Evolutionary conservation across 2,797 vertebrate species (phyloP), one percentile per base, ranked within the genome.

Genomic region (Pseudochirops corinnae): DNA sequence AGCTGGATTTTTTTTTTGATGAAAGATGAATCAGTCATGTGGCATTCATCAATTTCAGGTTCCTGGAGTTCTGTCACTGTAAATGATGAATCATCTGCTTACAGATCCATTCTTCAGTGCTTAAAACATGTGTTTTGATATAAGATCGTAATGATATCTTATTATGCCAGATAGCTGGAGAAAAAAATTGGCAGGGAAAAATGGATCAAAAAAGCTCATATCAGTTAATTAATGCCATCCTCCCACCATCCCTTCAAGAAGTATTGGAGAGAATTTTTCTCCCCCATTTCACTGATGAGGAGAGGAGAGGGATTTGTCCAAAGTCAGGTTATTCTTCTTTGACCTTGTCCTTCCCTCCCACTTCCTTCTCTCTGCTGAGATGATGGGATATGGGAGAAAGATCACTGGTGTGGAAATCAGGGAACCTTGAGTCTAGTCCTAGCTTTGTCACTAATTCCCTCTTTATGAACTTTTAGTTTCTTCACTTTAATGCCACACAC

Each of bases 81-180:
- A 94, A 57, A 94, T 91, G 94, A 96, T 0, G 53, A 67, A 46
- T 58, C n/a, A 21, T 93, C 92, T 90, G 74, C 62, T 74, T 97
- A 93, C 92, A 60, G 95, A 93, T n/a, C 92, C 87, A 91, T 94
- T 93, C 62, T 92, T 46, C 93, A n/a, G 12, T 87, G 18, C 87
- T 74, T 94, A 26, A 93, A 95, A 90, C 62, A 74, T 55, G 46
- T 92, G 53, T 29, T 62, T 95, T 39, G n/a, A 55, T 28, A 94
- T 28, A 94, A 94, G 46, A 94, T 39, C 74, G 90, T 92, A 94
- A 57, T 58, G 92, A 90, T 90, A 46, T 28, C 55, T 16, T 92
- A 33, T 95, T 93, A 94, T 93, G 94, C 46, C n/a, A 96, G 96
- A 90, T 55, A 93, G 92, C 62, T 74, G 14, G 50, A 92, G 94